These are phyloP conservation scores for Cenopis cana DNA, from an alignment of 2,888 invertebrate species.

Conservation along the genomic window DNA sequence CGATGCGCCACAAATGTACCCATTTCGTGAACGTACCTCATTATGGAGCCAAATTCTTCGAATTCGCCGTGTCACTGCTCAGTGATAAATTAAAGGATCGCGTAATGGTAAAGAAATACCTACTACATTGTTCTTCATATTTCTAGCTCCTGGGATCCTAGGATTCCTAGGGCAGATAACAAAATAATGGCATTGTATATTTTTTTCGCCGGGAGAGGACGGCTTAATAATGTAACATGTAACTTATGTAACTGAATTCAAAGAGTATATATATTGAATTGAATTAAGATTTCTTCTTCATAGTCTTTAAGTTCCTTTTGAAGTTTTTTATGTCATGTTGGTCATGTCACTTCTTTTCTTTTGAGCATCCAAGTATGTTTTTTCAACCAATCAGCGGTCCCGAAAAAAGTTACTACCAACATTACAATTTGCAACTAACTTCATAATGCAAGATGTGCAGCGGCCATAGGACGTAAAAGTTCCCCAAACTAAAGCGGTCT, in stretches of 20 bases:
- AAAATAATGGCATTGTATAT: no score
- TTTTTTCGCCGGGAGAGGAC: no score
- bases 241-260: no score
- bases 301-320: no score
- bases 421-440: slow-evolving; percentile 36
- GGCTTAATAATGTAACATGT: no score
- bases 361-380: slow-evolving; percentile 1
- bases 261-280: no score
- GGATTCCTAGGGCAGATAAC: no score
- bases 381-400: slow-evolving; percentile 12
- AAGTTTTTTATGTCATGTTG: no score
- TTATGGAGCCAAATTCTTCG: slow-evolving; percentile 92
- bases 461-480: slow-evolving; percentile 41
- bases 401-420: slow-evolving; percentile 20
- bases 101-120: slow-evolving; percentile 87
- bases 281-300: not conserved
- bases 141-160: no score
- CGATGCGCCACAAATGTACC: slow-evolving; percentile 95
- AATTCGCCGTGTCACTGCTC: slow-evolving; percentile 92
- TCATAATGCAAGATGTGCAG: slow-evolving; percentile 25
- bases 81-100: slow-evolving; percentile 94
- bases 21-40: slow-evolving; percentile 94
- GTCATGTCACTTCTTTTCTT: slow-evolving; percentile 7
- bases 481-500: no score
- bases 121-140: not conserved